Evolutionary conservation across 2,888 invertebrate genomes (phyloP).

Genomic region (Charanyca ferruginea): DNA sequence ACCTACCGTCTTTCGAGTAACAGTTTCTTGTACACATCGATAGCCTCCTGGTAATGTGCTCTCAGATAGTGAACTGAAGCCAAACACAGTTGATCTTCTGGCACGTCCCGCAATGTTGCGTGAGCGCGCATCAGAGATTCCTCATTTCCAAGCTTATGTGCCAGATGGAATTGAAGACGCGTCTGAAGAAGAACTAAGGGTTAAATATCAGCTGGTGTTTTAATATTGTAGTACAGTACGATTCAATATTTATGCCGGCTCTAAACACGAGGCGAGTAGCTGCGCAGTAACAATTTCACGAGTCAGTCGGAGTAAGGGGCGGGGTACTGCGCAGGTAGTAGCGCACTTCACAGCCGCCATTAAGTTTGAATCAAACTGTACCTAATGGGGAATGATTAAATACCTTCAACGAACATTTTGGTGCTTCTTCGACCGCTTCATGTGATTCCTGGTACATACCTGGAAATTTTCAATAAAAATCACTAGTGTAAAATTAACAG

Average conservation of each 20-base stretch:
- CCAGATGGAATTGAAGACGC: conserved; percentile 97
- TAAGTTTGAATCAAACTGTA: no score
- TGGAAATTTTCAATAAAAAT: conserved; percentile 61
- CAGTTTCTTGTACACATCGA: conserved; percentile 99
- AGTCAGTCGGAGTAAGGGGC: no score
- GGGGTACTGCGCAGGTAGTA: no score
- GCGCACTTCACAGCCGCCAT: no score
- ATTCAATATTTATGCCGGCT: no score
- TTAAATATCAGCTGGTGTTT: neutral
- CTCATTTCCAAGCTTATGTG: conserved; percentile 98
- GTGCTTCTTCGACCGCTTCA: conserved; percentile 92
- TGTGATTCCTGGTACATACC: conserved; percentile 93
- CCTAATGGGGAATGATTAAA: neutral
- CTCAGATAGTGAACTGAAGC: conserved; percentile 99
- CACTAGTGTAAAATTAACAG: no score
- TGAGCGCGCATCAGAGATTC: conserved; percentile 95
- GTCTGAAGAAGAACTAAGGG: conserved; percentile 85
- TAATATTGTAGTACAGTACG: no score
- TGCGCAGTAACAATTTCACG: no score
- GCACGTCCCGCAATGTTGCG: conserved; percentile 95
- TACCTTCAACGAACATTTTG: conserved; percentile 92
- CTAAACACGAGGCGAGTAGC: no score
- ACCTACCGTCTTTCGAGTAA: conserved; percentile 97
- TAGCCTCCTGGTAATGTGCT: conserved; percentile 99
- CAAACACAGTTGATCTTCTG: conserved; percentile 98